A percentile compares a stretch with the other conserved stretches of the same genome.
Evolutionary conservation across 2,797 vertebrate species (phyloP).

Genomic region (Sebastes baramenuke): DNA sequence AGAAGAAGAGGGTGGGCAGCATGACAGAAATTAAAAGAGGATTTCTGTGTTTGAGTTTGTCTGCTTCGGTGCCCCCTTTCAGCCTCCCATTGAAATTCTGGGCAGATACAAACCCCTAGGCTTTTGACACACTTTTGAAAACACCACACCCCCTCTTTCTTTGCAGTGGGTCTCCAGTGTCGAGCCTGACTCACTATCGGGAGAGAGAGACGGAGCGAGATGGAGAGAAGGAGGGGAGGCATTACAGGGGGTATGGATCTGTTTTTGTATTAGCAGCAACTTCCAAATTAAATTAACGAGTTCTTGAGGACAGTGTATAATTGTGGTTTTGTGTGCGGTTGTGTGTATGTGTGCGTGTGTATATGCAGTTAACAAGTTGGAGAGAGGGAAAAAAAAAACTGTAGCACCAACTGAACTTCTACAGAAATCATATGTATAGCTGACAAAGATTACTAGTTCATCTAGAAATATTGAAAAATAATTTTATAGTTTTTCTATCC

Average conservation of each 20-base stretch:
- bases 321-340: background rate
- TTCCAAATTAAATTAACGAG: conserved; percentile 42
- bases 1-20: conserved; percentile 70
- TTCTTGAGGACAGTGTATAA: conserved; percentile 12
- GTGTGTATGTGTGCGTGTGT: background rate
- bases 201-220: conserved; percentile 17
- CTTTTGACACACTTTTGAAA: conserved; percentile 94
- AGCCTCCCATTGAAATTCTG: conserved; percentile 90
- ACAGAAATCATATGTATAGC: background rate
- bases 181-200: conserved; percentile 82
- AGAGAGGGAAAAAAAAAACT: background rate
- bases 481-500: background rate
- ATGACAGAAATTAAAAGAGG: conserved; percentile 90
- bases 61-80: conserved; percentile 87
- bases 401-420: background rate
- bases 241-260: conserved; percentile 20
- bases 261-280: conserved; percentile 31
- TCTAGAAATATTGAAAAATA: background rate
- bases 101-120: conserved; percentile 90
- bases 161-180: conserved; percentile 86
- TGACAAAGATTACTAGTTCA: background rate
- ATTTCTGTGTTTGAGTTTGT: conserved; percentile 87
- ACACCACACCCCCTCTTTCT: conserved; percentile 85
- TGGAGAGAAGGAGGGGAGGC: background rate
- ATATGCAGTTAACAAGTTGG: background rate